phyloP scores from a whole-genome alignment of 2,113 vertebrate species.

The Dipodomys stephensi region DNA sequence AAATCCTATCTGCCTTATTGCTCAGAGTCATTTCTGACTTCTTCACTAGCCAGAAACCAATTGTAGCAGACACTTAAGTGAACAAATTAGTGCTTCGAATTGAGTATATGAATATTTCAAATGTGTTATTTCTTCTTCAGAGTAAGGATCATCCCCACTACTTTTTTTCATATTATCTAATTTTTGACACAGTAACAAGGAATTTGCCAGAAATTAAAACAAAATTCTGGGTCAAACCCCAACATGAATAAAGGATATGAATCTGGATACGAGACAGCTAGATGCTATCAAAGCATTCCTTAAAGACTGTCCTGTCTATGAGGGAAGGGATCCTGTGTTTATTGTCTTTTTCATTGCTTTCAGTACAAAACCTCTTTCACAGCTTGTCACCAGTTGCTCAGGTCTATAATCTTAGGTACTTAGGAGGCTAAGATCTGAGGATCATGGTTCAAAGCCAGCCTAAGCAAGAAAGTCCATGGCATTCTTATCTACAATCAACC shows the following conservation, averaged over 20 bases:
- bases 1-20: not conserved
- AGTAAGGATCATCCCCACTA: not conserved
- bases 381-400: too few species aligned
- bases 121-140: slow-evolving; percentile 25
- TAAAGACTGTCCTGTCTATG: not conserved
- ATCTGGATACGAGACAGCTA: not conserved
- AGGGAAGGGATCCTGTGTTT: not conserved
- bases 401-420: too few species aligned
- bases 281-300: not conserved
- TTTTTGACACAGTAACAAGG: not conserved
- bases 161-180: not conserved
- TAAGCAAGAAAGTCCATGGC: too few species aligned
- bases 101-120: slow-evolving; percentile 12
- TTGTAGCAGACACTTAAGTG: not conserved
- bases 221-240: not conserved
- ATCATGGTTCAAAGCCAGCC: too few species aligned
- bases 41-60: not conserved
- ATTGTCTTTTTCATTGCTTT: not conserved
- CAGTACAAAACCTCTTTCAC: not conserved
- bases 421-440: too few species aligned
- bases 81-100: not conserved
- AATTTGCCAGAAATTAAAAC: not conserved
- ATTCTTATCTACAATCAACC: too few species aligned
- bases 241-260: not conserved
- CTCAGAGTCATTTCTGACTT: not conserved